These are phyloP conservation scores for Caenorhabditis inopinata DNA, from an alignment of 1,140 invertebrate species.

Conservation along the genomic window DNA sequence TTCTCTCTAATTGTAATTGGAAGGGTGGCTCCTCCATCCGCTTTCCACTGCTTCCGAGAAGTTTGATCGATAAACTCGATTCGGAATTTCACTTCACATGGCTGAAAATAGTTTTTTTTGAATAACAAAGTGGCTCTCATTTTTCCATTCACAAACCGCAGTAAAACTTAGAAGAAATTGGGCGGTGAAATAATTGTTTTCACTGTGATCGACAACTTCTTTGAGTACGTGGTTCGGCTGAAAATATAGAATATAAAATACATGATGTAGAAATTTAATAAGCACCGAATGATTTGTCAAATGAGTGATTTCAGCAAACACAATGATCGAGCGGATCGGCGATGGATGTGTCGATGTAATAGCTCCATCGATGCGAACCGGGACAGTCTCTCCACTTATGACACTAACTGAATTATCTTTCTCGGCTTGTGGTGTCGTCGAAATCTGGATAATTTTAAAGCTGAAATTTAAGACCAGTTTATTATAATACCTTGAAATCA, in stretches of 20 bases:
- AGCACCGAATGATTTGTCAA: not conserved
- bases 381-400: not conserved
- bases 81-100: not conserved
- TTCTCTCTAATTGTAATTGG: not conserved
- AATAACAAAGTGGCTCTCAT: not conserved
- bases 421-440: not conserved
- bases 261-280: not conserved
- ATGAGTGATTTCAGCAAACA: not conserved
- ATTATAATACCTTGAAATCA: conserved; percentile 6
- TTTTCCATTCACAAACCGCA: not conserved
- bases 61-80: conserved; percentile 18
- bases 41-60: not conserved
- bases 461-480: no score
- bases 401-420: not conserved
- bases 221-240: not conserved
- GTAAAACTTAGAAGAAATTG: not conserved
- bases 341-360: not conserved
- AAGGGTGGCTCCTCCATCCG: not conserved
- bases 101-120: not conserved
- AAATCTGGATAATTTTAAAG: not conserved
- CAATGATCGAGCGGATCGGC: not conserved
- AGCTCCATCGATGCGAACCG: not conserved
- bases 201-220: not conserved
- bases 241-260: not conserved
- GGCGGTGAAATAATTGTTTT: not conserved